phyloP scores from a whole-genome alignment of 2,113 vertebrate species.

The Prinia subflava region DNA sequence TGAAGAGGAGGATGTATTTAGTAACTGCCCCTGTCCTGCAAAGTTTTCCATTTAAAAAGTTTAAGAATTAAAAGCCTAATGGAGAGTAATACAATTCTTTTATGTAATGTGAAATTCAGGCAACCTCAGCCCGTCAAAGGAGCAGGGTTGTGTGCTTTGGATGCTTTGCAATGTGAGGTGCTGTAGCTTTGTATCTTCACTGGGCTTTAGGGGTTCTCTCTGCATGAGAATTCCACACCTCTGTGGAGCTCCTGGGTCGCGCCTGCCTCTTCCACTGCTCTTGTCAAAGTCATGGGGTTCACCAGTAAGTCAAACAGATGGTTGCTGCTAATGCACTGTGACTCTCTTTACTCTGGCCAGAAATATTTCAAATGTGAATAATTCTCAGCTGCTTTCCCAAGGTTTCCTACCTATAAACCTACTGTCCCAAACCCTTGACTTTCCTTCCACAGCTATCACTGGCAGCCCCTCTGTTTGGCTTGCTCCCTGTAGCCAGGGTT shows the following conservation, averaged over 20 bases:
- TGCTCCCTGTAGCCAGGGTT: background rate
- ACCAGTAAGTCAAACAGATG: background rate
- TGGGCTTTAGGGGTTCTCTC: background rate
- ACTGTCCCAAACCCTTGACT: background rate
- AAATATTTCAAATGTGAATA: background rate
- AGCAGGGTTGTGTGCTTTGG: background rate
- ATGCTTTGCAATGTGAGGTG: rapidly evolving
- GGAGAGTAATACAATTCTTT: background rate
- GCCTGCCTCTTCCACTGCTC: rapidly evolving
- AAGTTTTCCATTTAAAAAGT: background rate
- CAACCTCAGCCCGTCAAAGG: background rate
- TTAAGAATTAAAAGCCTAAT: background rate
- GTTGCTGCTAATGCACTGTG: background rate
- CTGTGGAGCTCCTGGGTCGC: background rate
- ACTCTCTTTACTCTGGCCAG: background rate
- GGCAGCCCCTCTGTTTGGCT: background rate
- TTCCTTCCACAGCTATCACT: background rate
- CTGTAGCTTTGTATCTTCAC: background rate
- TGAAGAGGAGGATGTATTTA: background rate
- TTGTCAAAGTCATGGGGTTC: background rate
- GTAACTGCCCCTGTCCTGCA: background rate
- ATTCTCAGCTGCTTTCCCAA: background rate
- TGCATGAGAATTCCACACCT: background rate
- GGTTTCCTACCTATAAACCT: constrained; percentile 12
- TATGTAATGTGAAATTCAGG: background rate